Evolutionary conservation across 2,113 vertebrate species (phyloP).

Genomic region (Mesoclemmys tuberculata): DNA sequence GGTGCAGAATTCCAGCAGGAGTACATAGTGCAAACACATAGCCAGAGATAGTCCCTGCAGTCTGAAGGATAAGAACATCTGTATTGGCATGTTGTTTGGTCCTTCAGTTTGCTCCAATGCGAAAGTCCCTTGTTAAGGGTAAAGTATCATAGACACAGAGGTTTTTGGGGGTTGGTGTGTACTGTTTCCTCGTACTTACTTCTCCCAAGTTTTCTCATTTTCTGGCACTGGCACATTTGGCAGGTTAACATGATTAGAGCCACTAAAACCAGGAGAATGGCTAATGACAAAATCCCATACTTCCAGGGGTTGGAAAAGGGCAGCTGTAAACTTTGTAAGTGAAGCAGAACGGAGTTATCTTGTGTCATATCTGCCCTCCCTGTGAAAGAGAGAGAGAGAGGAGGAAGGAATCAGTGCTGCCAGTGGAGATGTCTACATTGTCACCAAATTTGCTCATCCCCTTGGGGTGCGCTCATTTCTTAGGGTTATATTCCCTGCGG

Average conservation of each 20-base stretch:
- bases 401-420: background rate
- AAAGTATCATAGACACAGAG: background rate
- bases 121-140: background rate
- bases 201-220: background rate
- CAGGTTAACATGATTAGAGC: conserved; percentile 78
- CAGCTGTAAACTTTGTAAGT: conserved; percentile 45
- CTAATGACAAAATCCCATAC: conserved; percentile 74
- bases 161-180: background rate
- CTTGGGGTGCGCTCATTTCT: too few species aligned
- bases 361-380: background rate
- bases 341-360: background rate
- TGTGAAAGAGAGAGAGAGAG: background rate
- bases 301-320: conserved; percentile 72
- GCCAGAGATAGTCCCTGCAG: background rate
- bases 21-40: background rate
- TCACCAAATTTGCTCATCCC: rapidly evolving
- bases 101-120: background rate
- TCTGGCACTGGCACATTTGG: conserved; percentile 75
- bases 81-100: background rate
- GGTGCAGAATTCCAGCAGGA: too few species aligned
- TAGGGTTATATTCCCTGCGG: too few species aligned
- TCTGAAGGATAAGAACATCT: background rate
- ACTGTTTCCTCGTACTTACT: background rate
- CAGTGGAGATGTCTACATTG: too few species aligned
- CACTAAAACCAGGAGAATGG: conserved; percentile 72